Conservation (phyloP, 2,113 vertebrate species). For the Neomonachus schauinslandi region DNA sequence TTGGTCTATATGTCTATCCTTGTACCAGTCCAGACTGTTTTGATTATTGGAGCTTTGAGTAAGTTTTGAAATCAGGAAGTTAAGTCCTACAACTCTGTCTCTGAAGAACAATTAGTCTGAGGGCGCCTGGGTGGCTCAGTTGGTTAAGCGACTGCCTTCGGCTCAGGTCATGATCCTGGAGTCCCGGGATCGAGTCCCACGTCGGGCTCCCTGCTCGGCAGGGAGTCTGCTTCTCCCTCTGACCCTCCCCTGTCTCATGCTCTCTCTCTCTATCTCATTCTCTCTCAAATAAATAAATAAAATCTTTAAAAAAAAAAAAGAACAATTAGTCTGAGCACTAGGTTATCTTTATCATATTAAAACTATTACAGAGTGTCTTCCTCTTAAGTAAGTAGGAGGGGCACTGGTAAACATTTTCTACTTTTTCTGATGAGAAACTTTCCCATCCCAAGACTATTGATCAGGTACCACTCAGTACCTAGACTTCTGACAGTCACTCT, state of each 20-base stretch:
- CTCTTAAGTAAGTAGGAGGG: background rate
- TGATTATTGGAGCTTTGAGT: background rate
- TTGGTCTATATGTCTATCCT: background rate
- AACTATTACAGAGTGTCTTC: slow-evolving; percentile 5
- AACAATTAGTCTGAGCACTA: background rate
- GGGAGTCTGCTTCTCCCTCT: no score
- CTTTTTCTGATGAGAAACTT: background rate
- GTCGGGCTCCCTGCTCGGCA: no score
- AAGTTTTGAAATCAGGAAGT: background rate
- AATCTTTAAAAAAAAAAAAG: no score
- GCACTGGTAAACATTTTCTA: background rate
- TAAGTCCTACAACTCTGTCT: background rate
- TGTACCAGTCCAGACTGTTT: background rate
- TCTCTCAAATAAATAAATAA: no score
- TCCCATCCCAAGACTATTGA: background rate
- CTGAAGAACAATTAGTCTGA: slow-evolving; percentile 3
- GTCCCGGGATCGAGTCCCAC: no score
- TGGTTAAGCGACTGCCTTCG: no score
- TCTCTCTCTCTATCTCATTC: no score
- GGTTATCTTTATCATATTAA: background rate
- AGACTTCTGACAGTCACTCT: background rate
- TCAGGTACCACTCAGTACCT: background rate
- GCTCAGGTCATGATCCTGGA: no score
- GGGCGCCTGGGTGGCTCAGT: no score
- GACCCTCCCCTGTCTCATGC: no score